Evolutionary conservation across 2,797 vertebrate genomes (phyloP).

Genomic region (Percopsis omiscomaycus): DNA sequence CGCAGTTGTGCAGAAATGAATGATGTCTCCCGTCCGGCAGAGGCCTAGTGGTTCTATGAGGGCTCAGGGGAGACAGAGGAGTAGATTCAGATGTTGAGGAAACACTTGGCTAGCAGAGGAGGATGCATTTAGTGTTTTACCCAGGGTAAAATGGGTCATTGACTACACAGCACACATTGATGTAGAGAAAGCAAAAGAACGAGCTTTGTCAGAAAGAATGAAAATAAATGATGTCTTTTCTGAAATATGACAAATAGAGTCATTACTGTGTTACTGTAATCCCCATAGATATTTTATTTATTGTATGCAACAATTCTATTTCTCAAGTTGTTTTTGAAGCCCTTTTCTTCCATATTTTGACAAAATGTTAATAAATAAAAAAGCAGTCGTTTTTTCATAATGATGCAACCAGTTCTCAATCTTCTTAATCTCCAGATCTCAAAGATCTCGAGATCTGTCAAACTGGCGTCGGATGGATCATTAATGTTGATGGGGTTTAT

Average conservation of each 20-base stretch:
- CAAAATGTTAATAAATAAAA: constrained; percentile 9
- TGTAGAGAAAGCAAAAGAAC: constrained; percentile 33
- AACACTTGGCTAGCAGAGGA: constrained; percentile 27
- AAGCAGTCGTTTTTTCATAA: constrained; percentile 4
- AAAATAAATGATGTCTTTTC: constrained; percentile 60
- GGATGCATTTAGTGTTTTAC: constrained; percentile 38
- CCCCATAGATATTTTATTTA: constrained; percentile 2
- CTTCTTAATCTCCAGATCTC: neutral
- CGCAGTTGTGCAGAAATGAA: constrained; percentile 50
- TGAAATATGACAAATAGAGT: constrained; percentile 39
- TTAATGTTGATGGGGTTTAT: constrained; percentile 59
- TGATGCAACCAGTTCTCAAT: constrained; percentile 63
- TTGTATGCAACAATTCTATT: too few species aligned
- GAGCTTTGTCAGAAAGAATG: constrained; percentile 47
- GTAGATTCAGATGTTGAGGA: constrained; percentile 56
- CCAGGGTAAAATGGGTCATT: constrained; percentile 13
- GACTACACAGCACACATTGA: constrained; percentile 20
- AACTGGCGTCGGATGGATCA: constrained; percentile 63
- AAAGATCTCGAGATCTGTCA: constrained; percentile 50
- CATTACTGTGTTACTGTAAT: constrained; percentile 28
- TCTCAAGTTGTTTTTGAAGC: too few species aligned
- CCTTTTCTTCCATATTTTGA: too few species aligned
- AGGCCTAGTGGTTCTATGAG: constrained; percentile 49
- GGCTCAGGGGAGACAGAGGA: constrained; percentile 50
- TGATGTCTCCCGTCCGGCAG: constrained; percentile 50